A percentile compares a stretch with the other conserved stretches of the same genome.
phyloP scores from a whole-genome alignment of 1,140 invertebrate species.

The Palaemon carinicauda region DNA sequence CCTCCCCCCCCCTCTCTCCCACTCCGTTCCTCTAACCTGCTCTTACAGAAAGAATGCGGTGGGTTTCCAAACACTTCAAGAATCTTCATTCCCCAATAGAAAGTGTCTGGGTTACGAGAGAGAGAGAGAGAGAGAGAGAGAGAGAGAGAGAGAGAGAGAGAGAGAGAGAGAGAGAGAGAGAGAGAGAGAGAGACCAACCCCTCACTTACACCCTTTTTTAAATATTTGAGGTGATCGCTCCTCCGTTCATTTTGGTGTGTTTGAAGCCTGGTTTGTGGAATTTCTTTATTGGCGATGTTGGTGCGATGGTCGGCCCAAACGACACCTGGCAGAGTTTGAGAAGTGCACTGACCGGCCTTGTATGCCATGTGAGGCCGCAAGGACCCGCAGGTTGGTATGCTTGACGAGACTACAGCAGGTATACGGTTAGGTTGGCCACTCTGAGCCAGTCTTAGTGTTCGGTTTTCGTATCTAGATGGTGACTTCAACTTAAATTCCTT shows the following conservation, averaged over 20 bases:
- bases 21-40: neutral
- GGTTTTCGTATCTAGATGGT: neutral
- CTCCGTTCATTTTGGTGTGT: neutral
- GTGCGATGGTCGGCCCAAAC: no score
- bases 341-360: conserved; percentile 36
- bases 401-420: neutral
- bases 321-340: neutral
- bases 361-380: conserved; percentile 39
- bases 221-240: no score
- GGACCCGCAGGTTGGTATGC: conserved; percentile 34
- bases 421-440: neutral
- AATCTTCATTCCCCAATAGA: neutral
- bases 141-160: neutral
- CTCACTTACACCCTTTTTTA: neutral
- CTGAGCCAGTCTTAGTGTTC: neutral
- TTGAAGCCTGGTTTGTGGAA: no score
- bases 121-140: neutral
- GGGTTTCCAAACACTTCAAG: neutral
- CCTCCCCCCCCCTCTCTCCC: no score
- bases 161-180: neutral
- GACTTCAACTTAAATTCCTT: neutral
- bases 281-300: neutral
- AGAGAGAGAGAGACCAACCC: neutral
- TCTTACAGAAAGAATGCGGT: conserved; percentile 3
- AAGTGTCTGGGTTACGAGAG: neutral